Percentiles rank a stretch among this genome's conserved stretches.
Conservation (phyloP, 2,888 invertebrate genomes). For the Sepioteuthis lessoniana region DNA sequence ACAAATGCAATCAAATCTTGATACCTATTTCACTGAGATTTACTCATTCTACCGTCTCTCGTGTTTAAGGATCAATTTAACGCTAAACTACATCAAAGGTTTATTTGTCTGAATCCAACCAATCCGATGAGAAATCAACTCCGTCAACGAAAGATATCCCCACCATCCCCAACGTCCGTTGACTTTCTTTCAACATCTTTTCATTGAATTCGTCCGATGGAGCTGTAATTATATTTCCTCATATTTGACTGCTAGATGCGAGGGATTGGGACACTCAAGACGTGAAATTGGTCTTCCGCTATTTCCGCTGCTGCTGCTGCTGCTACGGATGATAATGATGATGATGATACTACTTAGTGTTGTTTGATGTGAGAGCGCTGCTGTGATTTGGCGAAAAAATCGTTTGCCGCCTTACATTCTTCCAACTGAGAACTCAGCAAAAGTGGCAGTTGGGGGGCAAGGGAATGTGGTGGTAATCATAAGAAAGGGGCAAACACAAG, state of each 20-base stretch:
- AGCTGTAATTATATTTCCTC: not conserved
- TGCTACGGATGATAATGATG: too few relatives aligned
- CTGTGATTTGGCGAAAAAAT: not conserved
- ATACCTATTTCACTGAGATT: not conserved
- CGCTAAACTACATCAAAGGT: constrained; percentile 33
- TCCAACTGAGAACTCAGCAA: not conserved
- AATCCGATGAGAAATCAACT: not conserved
- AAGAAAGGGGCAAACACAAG: too few relatives aligned
- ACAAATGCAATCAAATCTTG: not conserved
- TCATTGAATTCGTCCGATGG: not conserved
- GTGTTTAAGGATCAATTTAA: constrained; percentile 33
- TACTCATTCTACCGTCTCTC: not conserved
- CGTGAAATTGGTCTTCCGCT: constrained; percentile 33
- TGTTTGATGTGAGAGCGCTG: not conserved
- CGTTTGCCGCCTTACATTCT: not conserved
- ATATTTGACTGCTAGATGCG: not conserved
- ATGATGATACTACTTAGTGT: too few relatives aligned
- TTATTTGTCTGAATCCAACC: not conserved
- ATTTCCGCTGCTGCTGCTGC: not conserved
- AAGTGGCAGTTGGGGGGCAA: too few relatives aligned
- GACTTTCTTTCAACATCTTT: not conserved
- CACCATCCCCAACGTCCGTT: not conserved
- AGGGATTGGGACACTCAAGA: not conserved
- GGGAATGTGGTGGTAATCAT: too few relatives aligned
- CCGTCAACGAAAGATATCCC: not conserved